These are phyloP conservation scores for Piscicola geometra DNA, from an alignment of 2,888 invertebrate genomes.

Conservation along the genomic window DNA sequence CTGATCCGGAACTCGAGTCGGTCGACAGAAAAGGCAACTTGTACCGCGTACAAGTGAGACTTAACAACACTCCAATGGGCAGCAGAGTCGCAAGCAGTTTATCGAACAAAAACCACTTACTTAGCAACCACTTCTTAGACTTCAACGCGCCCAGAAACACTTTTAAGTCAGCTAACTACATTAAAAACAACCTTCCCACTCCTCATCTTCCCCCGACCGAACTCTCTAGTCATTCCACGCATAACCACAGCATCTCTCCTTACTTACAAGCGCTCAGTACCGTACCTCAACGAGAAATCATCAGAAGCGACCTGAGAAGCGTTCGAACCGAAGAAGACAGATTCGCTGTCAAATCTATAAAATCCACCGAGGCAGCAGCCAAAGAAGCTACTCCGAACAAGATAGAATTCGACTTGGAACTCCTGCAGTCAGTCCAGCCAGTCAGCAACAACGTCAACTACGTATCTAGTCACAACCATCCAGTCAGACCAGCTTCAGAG, in stretches of 20 bases:
- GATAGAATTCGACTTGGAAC: conserved; percentile 28
- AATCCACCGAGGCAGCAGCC: not conserved
- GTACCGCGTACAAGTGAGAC: conserved; percentile 40
- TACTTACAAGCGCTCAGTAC: not conserved
- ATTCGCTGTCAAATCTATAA: conserved; percentile 32
- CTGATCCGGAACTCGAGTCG: conserved; percentile 40
- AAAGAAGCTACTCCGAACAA: not conserved
- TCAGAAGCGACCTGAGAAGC: not conserved
- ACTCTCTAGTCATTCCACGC: not conserved
- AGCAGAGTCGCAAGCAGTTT: not conserved
- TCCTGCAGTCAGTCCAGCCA: conserved; percentile 9
- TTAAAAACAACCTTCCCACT: not conserved
- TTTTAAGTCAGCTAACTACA: conserved; percentile 3
- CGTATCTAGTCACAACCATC: not conserved
- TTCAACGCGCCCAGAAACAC: not conserved
- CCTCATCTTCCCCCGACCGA: not conserved
- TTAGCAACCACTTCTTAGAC: not conserved
- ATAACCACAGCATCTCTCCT: not conserved
- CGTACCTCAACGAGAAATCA: not conserved
- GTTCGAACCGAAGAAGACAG: conserved; percentile 7
- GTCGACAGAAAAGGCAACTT: conserved; percentile 37
- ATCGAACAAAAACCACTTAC: not conserved
- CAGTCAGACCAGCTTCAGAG: too few species aligned
- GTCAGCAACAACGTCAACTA: conserved; percentile 5
- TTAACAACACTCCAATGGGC: conserved; percentile 34